Base-by-base conservation (phyloP, 2,113 vertebrate species). In the Thryonomys swinderianus region DNA sequence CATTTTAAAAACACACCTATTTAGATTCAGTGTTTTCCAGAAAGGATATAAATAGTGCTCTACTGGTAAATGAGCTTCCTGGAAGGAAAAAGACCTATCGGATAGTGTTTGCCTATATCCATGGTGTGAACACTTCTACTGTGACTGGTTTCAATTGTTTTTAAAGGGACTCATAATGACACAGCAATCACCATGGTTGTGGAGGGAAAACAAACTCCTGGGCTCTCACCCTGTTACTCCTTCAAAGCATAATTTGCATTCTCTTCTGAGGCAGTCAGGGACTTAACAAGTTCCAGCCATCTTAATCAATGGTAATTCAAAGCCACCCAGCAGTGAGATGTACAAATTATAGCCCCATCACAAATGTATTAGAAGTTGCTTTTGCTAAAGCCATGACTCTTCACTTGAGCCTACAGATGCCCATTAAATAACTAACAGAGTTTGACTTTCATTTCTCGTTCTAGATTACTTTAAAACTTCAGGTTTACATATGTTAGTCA, bases 1-100 rank as follows among this genome's bases (percentile, higher is more conserved):
- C 14, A 76, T 87, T 74, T 76, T 27, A 34, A 94, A 95, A 91
- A 93, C 17, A 67, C 12, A 85, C 74, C 62, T 88, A 78, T 66
- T 93, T 92, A 71, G 53, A 85, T 14, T 57, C 6, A 2, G 40
- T 3, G 37, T 87, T 95, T 95, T 83, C 45, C 40, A 90, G 45
- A 93, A 64, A 66, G 32, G 27, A 74, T 34, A 55, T 79, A 32
- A 89, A 84, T 12, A 69, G n/a, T 27, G 17, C 8, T 59, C 0
- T 91, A 7, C 23, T 81, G 12, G 18, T 42, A 81, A 45, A 69
- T 61, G 30, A 94, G 25, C 7, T 73, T 17, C 66, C 48, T 85
- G 40, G 20, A 51, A 62, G n/a, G 2, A 23, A 62, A 64, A 11
- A 81, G 18, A 9, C 30, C 5, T 61, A 37, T 71, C 91, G 91